Percentiles rank a stretch among this genome's conserved stretches.
These are phyloP conservation scores for Strigamia transsilvanica DNA, from an alignment of 2,888 invertebrate species.

Conservation along the genomic window DNA sequence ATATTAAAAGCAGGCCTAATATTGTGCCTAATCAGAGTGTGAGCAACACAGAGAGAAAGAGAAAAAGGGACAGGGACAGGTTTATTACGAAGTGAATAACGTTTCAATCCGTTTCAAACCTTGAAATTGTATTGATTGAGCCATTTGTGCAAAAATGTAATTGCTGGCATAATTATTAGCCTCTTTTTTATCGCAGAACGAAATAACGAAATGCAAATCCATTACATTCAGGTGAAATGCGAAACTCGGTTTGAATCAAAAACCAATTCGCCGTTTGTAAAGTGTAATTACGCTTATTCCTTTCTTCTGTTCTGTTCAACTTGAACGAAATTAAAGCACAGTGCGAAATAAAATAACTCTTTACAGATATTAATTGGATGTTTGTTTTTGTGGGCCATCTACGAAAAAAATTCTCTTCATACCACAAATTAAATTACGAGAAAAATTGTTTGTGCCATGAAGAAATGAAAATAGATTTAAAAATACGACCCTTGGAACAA, in stretches of 20 bases:
- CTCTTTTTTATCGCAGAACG: conserved; percentile 22
- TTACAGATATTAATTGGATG: background rate
- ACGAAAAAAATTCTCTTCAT: background rate
- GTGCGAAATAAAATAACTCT: no score
- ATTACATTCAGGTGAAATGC: background rate
- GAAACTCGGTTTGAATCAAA: conserved; percentile 23
- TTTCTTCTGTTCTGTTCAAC: no score
- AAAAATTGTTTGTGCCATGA: background rate
- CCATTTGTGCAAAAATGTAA: conserved; percentile 46
- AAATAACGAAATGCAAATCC: conserved; percentile 24
- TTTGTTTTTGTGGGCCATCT: background rate
- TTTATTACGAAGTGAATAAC: conserved; percentile 15
- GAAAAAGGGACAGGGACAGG: no score
- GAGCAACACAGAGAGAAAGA: no score
- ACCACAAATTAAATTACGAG: background rate
- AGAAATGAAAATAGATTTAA: conserved; percentile 20
- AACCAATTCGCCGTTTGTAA: background rate
- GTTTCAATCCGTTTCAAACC: conserved; percentile 43
- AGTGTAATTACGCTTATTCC: no score
- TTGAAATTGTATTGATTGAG: conserved; percentile 44
- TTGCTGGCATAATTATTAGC: conserved; percentile 29
- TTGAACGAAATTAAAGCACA: no score
- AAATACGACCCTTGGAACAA: background rate
- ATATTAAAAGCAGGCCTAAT: background rate
- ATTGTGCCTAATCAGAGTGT: background rate